phyloP scores from a whole-genome alignment of 2,113 vertebrate genomes.

The Amphiprion ocellaris region DNA sequence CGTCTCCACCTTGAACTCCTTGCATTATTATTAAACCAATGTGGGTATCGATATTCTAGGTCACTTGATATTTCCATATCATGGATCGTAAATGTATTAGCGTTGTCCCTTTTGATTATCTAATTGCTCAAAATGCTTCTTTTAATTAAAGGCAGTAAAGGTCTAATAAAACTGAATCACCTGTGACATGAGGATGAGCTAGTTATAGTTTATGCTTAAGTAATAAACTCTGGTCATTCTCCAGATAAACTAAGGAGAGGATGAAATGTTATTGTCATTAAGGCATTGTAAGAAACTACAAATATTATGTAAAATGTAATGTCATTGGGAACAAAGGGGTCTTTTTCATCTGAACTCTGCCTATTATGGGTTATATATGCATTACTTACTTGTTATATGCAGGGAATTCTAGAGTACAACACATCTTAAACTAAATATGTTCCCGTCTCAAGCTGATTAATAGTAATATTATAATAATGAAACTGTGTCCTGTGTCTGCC shows the following conservation, averaged over 20 bases:
- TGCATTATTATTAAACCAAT: constrained; percentile 61
- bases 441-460: too few species aligned
- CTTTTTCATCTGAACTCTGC: too few species aligned
- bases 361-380: too few species aligned
- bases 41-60: constrained; percentile 53
- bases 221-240: constrained; percentile 20
- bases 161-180: constrained; percentile 43
- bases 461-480: too few species aligned
- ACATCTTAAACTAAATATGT: background rate
- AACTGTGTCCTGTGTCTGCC: background rate
- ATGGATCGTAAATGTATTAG: constrained; percentile 44
- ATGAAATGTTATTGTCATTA: constrained; percentile 20
- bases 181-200: constrained; percentile 24
- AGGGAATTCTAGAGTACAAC: too few species aligned
- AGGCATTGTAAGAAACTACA: background rate
- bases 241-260: background rate
- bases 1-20: constrained; percentile 63
- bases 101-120: constrained; percentile 48
- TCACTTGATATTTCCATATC: constrained; percentile 57
- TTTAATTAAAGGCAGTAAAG: constrained; percentile 57
- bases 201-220: background rate
- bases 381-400: too few species aligned
- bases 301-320: background rate
- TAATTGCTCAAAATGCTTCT: constrained; percentile 51
- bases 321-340: too few species aligned